Evolutionary conservation across 2,113 vertebrate genomes (phyloP).

Genomic region (Dromaius novaehollandiae): DNA sequence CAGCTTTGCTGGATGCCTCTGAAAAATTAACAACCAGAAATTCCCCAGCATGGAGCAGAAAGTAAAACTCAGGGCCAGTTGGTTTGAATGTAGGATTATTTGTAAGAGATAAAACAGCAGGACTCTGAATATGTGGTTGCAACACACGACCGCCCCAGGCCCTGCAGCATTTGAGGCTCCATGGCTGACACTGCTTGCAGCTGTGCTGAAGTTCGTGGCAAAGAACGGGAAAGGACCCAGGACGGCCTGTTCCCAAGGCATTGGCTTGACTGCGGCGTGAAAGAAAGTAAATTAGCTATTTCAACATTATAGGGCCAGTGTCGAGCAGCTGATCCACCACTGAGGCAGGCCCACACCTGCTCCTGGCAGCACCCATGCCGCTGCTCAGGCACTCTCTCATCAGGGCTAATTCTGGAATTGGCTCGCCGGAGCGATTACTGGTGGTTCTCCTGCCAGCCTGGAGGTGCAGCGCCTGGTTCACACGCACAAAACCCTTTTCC

Average conservation of each 20-base stretch:
- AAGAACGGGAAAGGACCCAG: background rate
- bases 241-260: background rate
- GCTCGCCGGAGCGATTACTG: background rate
- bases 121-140: background rate
- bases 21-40: conserved; percentile 34
- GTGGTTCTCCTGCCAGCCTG: background rate
- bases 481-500: background rate
- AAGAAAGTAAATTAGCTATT: background rate
- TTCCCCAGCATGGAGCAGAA: background rate
- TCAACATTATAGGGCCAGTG: background rate
- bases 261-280: background rate
- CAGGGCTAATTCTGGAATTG: background rate
- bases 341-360: background rate
- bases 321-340: background rate
- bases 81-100: background rate
- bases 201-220: background rate
- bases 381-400: fast-evolving
- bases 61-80: background rate
- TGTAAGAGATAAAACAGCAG: background rate
- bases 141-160: background rate
- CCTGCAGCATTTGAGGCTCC: background rate
- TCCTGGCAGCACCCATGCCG: fast-evolving
- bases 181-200: fast-evolving
- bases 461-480: background rate
- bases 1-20: background rate